Base-by-base conservation (phyloP, 1,140 invertebrate species). In the Archivesica marissinica region DNA sequence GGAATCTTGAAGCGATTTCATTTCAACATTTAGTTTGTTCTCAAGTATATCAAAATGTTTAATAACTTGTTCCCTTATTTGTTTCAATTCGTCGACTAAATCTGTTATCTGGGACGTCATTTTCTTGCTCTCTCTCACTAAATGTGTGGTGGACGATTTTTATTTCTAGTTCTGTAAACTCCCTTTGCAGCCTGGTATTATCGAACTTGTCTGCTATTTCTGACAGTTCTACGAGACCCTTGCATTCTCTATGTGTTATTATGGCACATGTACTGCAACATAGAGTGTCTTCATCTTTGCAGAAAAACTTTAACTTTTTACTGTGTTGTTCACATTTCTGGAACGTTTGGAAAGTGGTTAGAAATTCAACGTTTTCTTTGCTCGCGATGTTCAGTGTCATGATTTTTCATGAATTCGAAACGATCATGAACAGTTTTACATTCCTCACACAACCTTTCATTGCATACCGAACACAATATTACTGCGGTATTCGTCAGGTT, bases 251-350 rank as follows among this genome's bases (percentile, higher is more conserved):
- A 20, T 66, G 61, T 9, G 33, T n/a, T 23, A 66, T 23, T 39
- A 66, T 66, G 28, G 61, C 61, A 41, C 61, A 66, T 9, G 61
- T 66, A 39, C 33, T 66, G 28, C 61, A 66, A n/a, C 33, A 41
- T 2, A 66, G 38, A 39, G 38, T 66, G 35, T 66, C 38, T 23
- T 66, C 61, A 66, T 38, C 61, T 41, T 66, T 66, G 25, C 61
- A 66, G 41, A 20, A 66, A n/a, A 66, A 66, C 38, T 66, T 66
- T 39, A 66, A 4, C 23, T 66, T 38, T 39, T 66, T 66, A n/a
- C 38, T 25, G 28, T 66, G 61, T 15, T 66, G 7, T 23, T 66
- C 33, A 66, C 61, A 66, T 66, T 38, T 66, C 38, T 66, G 33
- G 28, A 7, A 66, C 7, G 33, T 66, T 17, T 30, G n/a, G n/a